Evolutionary conservation across 53 echinoderm and acorn worm species (phyloP).

Genomic region (Echinometra lucunter): DNA sequence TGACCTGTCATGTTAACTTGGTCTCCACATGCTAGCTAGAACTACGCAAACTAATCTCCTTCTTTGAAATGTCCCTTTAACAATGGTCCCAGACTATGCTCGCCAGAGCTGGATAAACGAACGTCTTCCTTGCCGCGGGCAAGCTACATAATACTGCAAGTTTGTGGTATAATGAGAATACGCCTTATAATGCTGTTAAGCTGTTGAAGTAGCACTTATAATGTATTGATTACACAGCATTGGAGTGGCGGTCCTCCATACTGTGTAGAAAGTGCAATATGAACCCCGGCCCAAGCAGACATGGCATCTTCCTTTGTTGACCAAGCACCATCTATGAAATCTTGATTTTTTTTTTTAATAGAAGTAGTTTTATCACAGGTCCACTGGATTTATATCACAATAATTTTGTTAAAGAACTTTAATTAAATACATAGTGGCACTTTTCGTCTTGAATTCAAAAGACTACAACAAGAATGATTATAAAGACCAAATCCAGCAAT

Average conservation of each 20-base stretch:
- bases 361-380: too few relatives aligned
- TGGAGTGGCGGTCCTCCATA: neutral
- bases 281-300: neutral
- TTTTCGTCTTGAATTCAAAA: too few relatives aligned
- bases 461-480: too few relatives aligned
- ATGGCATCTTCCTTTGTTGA: neutral
- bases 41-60: too few relatives aligned
- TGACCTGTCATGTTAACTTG: too few relatives aligned
- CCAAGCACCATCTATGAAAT: neutral
- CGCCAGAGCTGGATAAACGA: neutral
- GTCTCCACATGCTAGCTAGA: too few relatives aligned
- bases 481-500: too few relatives aligned
- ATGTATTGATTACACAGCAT: neutral
- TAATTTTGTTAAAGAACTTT: too few relatives aligned
- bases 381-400: too few relatives aligned
- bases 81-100: neutral
- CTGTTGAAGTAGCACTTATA: neutral
- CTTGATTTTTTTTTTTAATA: too few relatives aligned
- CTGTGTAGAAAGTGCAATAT: neutral
- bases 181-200: slow-evolving; percentile 16
- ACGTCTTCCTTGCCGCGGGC: neutral
- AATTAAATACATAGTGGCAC: too few relatives aligned
- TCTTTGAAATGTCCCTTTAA: neutral
- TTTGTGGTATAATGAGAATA: neutral
- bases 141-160: neutral